Conservation (phyloP, 92 coral and sea anemone species). For the Pocillopora grandis region DNA sequence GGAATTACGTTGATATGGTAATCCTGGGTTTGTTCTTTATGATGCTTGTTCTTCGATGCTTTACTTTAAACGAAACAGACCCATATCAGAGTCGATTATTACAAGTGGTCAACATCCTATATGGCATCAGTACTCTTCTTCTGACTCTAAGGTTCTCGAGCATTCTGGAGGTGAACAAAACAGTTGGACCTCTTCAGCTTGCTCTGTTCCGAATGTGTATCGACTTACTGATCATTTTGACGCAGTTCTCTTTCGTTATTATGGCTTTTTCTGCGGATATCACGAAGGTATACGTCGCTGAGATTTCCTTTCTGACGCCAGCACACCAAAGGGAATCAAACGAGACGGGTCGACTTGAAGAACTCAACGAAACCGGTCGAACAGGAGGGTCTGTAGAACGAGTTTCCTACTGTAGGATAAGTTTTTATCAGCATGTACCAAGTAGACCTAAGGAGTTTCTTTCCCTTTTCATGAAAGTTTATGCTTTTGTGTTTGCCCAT, state of each 20-base stretch:
- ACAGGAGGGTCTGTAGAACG: no score
- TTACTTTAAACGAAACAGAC: constrained; percentile 19
- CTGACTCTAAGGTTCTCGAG: constrained; percentile 35
- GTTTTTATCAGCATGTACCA: no score
- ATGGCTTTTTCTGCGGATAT: constrained; percentile 36
- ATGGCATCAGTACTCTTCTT: constrained; percentile 25
- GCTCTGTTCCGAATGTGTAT: constrained; percentile 37
- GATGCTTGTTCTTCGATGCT: constrained; percentile 22
- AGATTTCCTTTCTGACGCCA: constrained; percentile 27
- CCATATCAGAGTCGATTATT: constrained; percentile 23
- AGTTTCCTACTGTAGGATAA: no score
- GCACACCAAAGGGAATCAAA: not conserved
- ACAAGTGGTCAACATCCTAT: not conserved
- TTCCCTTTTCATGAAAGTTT: no score
- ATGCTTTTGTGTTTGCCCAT: no score
- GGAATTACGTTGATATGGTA: constrained; percentile 30
- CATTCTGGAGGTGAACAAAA: constrained; percentile 31
- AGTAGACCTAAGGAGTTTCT: no score
- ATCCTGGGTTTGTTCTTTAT: constrained; percentile 8
- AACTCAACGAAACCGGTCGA: no score
- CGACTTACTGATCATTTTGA: constrained; percentile 22
- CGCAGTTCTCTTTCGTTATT: constrained; percentile 29
- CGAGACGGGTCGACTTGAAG: not conserved
- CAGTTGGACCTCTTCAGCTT: constrained; percentile 37
- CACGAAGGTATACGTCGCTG: constrained; percentile 25